phyloP scores from a whole-genome alignment of 2,113 vertebrate species.

The Indri indri region DNA sequence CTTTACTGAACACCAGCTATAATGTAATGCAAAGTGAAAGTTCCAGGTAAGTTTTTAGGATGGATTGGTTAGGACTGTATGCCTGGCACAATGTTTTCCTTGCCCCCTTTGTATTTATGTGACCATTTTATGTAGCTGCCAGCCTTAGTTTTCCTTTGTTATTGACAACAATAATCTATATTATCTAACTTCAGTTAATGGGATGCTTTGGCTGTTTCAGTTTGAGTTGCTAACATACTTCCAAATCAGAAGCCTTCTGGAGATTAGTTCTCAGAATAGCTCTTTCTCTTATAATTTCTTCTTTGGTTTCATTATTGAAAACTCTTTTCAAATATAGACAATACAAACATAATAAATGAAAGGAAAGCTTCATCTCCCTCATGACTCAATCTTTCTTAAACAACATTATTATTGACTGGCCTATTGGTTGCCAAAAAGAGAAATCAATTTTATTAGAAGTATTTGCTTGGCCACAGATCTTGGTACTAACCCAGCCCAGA shows the following conservation, averaged over 20 bases:
- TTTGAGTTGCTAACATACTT: conserved; percentile 58
- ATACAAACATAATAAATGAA: conserved; percentile 89
- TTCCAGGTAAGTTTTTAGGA: not conserved
- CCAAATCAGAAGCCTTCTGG: conserved; percentile 55
- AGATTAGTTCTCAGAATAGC: conserved; percentile 25
- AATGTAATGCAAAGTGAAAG: conserved; percentile 6
- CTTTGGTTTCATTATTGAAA: conserved; percentile 65
- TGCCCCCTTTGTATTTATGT: not conserved
- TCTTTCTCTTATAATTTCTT: conserved; percentile 67
- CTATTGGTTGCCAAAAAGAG: conserved; percentile 88
- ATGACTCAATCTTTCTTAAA: conserved; percentile 88
- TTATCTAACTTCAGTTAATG: not conserved
- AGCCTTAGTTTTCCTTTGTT: conserved; percentile 6
- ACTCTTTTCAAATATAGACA: conserved; percentile 86
- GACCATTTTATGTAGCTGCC: not conserved
- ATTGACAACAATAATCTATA: not conserved
- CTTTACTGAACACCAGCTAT: not conserved
- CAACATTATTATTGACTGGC: conserved; percentile 90
- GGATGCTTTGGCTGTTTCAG: not conserved
- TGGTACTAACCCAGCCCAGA: conserved; percentile 80
- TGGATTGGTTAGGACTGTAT: not conserved
- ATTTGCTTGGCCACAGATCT: conserved; percentile 83
- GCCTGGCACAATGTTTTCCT: not conserved
- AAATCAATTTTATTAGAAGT: conserved; percentile 89
- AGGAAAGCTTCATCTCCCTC: conserved; percentile 84